Base-by-base conservation (phyloP, 2,797 vertebrate species). In the Rhabdophis nuchalis region DNA sequence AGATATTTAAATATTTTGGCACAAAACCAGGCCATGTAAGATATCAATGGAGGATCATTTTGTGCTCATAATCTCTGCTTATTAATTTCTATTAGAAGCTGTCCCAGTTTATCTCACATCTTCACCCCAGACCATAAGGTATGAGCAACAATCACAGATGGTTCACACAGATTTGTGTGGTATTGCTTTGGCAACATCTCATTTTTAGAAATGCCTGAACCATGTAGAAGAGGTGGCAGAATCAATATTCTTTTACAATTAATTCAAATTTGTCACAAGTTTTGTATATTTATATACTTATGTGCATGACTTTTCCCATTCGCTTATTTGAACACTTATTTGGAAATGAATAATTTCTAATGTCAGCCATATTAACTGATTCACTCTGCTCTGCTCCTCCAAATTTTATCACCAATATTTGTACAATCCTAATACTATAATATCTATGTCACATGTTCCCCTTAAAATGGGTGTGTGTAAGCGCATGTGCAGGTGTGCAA, bases 81-180 rank as follows among this genome's bases (percentile, higher is more conserved):
- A 61, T 82, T 53, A 53, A 89, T 89, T 64, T 50, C 58, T 89
- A 64, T 60, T 89, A 89, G 68, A 92, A 68, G 36, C 88, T 89
- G 32, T 89, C 77, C 87, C 50, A n/a, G 11, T 92, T 87, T 90
- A 86, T 90, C 85, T 87, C 41, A 64, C 64, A 90, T 87, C 85
- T 92, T 86, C 85, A 82, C 56, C 89, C 54, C 89, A 87, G 87
- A 90, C n/a, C 89, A 90, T 85, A 82, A n/a, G 11, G 27, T 60
- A 82, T 92, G 89, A 92, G 92, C 92, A 82, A 90, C 87, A 64
- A 82, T 53, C 82, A 32, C 89, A 92, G 89, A 90, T 92, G 92
- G 92, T 60, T 87, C 64, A 29, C n/a, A 87, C 86, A 87, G 87
- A 92, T 90, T 92, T 92, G 92, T 90, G 90, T 92, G 87, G 85